These are phyloP conservation scores for Drosophila willistoni DNA, from an alignment of 1,140 invertebrate genomes.

Conservation along the genomic window DNA sequence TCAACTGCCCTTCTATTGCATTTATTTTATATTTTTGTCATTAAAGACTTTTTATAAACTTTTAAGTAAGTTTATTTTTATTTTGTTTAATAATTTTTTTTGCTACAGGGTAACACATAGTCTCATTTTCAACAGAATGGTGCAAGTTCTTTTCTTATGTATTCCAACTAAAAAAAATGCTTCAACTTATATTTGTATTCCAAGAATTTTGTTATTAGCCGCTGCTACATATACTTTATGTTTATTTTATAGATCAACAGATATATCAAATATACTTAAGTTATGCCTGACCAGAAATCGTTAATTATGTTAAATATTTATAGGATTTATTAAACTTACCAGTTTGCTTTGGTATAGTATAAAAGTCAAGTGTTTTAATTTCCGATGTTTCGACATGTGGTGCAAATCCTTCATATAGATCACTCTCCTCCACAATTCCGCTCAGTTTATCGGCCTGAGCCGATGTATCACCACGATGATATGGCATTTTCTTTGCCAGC, in stretches of 20 bases:
- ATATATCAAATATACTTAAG: constrained; percentile 28
- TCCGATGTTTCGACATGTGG: constrained; percentile 89
- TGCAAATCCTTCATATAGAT: constrained; percentile 89
- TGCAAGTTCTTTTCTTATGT: neutral
- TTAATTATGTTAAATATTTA: neutral
- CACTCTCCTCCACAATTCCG: constrained; percentile 88
- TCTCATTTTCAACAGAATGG: neutral
- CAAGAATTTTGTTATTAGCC: neutral
- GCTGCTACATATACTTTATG: constrained; percentile 1
- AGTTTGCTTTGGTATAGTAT: constrained; percentile 72
- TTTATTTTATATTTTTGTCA: too few relatives aligned
- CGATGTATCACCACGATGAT: constrained; percentile 73
- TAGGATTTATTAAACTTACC: constrained; percentile 55
- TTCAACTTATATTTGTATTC: neutral
- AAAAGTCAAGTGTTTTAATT: constrained; percentile 85
- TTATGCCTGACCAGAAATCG: constrained; percentile 9
- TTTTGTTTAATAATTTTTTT: neutral
- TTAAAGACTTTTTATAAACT: neutral
- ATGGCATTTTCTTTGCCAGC: constrained; percentile 79
- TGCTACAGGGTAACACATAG: neutral
- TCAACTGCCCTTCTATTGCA: too few relatives aligned
- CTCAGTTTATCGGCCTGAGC: constrained; percentile 82
- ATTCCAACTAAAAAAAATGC: neutral
- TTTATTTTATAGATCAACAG: neutral
- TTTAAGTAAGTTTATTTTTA: neutral